Conservation (phyloP, 2,113 vertebrate genomes). For the Chamaetylas fuelleborni region DNA sequence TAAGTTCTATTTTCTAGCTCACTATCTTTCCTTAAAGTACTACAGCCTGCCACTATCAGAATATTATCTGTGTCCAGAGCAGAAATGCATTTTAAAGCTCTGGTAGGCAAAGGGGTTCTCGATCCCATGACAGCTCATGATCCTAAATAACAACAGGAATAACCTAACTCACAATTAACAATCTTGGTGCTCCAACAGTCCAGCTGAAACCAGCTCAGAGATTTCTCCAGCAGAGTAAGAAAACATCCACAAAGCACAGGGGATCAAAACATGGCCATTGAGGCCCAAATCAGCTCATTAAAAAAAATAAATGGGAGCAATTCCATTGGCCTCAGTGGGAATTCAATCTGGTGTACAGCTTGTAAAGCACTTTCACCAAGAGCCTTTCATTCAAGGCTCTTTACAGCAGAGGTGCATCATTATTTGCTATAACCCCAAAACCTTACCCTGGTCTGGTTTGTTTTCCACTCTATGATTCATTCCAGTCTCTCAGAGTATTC, state of each 20-base stretch:
- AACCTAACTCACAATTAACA: background rate
- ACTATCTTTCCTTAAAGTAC: background rate
- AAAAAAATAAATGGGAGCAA: constrained; percentile 19
- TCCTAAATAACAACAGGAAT: background rate
- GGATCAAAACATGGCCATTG: background rate
- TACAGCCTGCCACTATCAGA: background rate
- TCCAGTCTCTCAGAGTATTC: background rate
- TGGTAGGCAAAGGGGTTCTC: background rate
- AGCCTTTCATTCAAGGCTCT: background rate
- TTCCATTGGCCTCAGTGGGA: background rate
- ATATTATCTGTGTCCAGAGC: accelerated
- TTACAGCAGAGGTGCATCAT: background rate
- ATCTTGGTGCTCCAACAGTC: background rate
- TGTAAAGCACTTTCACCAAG: background rate
- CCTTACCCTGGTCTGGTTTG: background rate
- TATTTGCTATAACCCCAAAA: constrained; percentile 24
- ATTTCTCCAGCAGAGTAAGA: background rate
- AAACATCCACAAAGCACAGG: background rate
- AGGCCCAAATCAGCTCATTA: constrained; percentile 1
- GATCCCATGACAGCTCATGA: background rate
- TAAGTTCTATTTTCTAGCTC: background rate
- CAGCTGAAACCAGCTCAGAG: background rate
- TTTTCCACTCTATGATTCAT: constrained; percentile 15
- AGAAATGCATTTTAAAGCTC: background rate
- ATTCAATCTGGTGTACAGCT: background rate